Percentiles rank a stretch among this genome's conserved stretches.
Evolutionary conservation across 2,113 vertebrate genomes (phyloP).

Genomic region (Athene noctua): DNA sequence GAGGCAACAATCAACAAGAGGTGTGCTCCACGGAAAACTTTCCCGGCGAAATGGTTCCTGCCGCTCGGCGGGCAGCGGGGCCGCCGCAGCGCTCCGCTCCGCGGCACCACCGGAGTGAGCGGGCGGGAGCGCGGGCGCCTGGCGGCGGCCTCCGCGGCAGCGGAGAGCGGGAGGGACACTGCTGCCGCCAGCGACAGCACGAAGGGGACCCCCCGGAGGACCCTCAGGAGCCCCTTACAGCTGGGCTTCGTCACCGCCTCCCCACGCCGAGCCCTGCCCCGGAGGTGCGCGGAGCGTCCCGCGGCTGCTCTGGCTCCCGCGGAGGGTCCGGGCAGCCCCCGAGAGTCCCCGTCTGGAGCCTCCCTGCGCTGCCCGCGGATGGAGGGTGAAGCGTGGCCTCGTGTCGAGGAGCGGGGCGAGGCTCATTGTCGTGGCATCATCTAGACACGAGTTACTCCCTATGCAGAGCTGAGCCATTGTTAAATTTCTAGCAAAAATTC

Average conservation of each 20-base stretch:
- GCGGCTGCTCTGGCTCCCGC: not conserved
- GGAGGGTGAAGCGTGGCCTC: not conserved
- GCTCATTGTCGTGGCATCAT: not conserved
- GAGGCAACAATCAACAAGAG: not conserved
- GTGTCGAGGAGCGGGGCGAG: accelerated
- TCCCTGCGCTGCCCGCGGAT: not conserved
- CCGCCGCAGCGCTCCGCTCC: not conserved
- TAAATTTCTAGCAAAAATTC: not conserved
- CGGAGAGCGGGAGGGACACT: accelerated
- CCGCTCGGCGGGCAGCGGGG: not conserved
- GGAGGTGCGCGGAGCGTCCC: not conserved
- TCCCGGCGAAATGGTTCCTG: not conserved
- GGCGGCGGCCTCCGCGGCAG: not conserved
- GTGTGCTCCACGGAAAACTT: not conserved
- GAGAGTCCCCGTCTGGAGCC: not conserved
- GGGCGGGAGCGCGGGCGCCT: not conserved
- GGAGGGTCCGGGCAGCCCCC: accelerated
- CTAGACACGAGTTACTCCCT: not conserved
- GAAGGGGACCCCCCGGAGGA: no score
- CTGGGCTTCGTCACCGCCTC: accelerated
- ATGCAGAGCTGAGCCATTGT: not conserved
- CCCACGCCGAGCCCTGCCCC: not conserved
- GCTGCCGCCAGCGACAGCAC: not conserved
- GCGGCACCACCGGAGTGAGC: no score
- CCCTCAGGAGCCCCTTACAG: not conserved